phyloP scores from a whole-genome alignment of 1,140 invertebrate species.

The Trichoplusia ni region DNA sequence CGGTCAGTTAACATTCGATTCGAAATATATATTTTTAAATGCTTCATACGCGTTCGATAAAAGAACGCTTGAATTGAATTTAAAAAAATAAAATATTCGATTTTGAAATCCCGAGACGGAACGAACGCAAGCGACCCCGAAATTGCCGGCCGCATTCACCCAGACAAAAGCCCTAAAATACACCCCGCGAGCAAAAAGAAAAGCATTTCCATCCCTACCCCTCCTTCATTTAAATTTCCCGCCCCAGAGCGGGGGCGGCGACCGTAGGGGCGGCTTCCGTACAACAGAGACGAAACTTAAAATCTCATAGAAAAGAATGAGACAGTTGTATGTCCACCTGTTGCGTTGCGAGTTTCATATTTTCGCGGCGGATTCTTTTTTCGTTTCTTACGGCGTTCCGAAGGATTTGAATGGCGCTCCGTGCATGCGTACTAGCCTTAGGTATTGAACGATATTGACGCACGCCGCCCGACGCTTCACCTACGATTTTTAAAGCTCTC shows the following conservation, averaged over 20 bases:
- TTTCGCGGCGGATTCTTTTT: conserved; percentile 74
- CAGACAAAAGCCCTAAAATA: conserved; percentile 78
- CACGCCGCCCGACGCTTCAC: conserved; percentile 30
- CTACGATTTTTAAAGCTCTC: conserved; percentile 62
- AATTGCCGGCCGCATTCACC: conserved; percentile 79
- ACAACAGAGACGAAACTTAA: conserved; percentile 72
- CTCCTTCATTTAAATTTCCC: conserved; percentile 77
- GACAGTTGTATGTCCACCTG: conserved; percentile 78
- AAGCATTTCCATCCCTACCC: conserved; percentile 76
- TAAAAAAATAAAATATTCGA: conserved; percentile 64
- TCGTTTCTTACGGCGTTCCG: conserved; percentile 66
- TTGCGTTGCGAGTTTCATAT: conserved; percentile 72
- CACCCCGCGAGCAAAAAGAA: conserved; percentile 78
- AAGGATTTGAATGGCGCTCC: conserved; percentile 69
- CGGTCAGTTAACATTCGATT: neutral
- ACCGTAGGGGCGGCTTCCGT: conserved; percentile 73
- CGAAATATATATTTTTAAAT: neutral
- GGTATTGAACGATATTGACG: conserved; percentile 70
- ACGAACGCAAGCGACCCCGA: conserved; percentile 74
- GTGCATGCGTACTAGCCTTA: conserved; percentile 74
- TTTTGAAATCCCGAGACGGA: conserved; percentile 66
- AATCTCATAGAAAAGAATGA: conserved; percentile 77
- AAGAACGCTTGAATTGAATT: conserved; percentile 46
- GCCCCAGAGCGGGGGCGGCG: conserved; percentile 74
- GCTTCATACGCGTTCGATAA: conserved; percentile 7